Evolutionary conservation across 2,113 vertebrate genomes (phyloP), one percentile per base, ranked within the genome.

Genomic region (Perognathus longimembris): DNA sequence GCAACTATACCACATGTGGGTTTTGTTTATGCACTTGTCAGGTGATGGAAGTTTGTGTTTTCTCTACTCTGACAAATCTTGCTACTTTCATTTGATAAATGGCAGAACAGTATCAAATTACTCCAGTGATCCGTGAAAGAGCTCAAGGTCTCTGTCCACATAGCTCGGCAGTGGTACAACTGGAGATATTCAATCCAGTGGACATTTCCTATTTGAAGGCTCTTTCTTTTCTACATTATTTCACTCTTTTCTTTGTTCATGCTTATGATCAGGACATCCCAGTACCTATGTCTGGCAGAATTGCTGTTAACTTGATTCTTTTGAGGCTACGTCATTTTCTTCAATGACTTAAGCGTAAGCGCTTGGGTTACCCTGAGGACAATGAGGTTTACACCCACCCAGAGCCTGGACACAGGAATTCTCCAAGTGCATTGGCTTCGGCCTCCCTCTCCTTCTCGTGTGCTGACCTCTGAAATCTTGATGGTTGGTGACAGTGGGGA

Each of bases 261-360:
- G 90, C n/a, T 76, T 94, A 86, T 88, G 75, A 79, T 45, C 30
- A 89, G 38, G n/a, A 8, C 7, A 69, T 6, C 6, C 17, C 24
- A 50, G 34, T 42, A 75, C 77, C 59, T 67, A 4, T 73, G 57
- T 90, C 95, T 70, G 84, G 71, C 74, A 83, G 89, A 76, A 79
- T 12, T 83, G 74, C 11, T 73, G 30, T 90, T 94, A 93, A 80
- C 32, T 85, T 81, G 21, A 61, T 70, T 91, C 30, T 66, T 92
- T 61, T 79, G 71, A 87, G 54, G 28, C 12, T 36, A 78, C 70
- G 34, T 79, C 30, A 36, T 90, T 75, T 95, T 95, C 75, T 76
- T 85, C 17, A 54, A 5, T 80, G 11, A 1, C 4, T 17, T 28
- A 67, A 40, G 50, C 81, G 81, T 64, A 82, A 73, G 26, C 61